Conservation (phyloP, 2,888 invertebrate genomes). For the Trisateles emortualis region DNA sequence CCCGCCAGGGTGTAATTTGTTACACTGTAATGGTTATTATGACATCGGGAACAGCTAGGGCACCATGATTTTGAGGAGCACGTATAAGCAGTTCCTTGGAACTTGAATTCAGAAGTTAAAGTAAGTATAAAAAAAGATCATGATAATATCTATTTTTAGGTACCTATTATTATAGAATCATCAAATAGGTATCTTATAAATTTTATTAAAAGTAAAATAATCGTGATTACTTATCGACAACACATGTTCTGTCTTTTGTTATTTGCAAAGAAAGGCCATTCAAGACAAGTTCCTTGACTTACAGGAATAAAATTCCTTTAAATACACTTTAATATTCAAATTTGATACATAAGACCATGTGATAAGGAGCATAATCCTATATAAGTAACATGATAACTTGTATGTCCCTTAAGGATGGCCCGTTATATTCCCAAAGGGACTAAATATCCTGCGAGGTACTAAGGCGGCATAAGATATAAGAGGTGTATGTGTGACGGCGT, state of each 20-base stretch:
- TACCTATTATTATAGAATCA: too few relatives aligned
- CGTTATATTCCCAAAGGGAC: conserved; percentile 85
- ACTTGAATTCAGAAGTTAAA: conserved; percentile 8
- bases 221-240: neutral
- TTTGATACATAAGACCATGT: neutral
- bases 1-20: conserved; percentile 52
- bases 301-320: neutral
- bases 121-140: too few relatives aligned
- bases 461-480: conserved; percentile 74
- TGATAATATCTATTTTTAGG: too few relatives aligned
- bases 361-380: conserved; percentile 4
- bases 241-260: too few relatives aligned
- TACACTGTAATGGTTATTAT: conserved; percentile 70
- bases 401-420: conserved; percentile 70
- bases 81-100: neutral
- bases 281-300: neutral
- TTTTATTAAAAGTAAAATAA: too few relatives aligned
- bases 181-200: too few relatives aligned
- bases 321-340: neutral
- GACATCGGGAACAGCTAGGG: conserved; percentile 66
- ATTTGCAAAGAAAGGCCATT: too few relatives aligned
- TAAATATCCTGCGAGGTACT: conserved; percentile 86
- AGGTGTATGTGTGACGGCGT: conserved; percentile 66
- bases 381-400: neutral
- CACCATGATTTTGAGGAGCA: conserved; percentile 49